Conservation (phyloP, 2,113 vertebrate genomes). For the Thalassarche chlororhynchos region DNA sequence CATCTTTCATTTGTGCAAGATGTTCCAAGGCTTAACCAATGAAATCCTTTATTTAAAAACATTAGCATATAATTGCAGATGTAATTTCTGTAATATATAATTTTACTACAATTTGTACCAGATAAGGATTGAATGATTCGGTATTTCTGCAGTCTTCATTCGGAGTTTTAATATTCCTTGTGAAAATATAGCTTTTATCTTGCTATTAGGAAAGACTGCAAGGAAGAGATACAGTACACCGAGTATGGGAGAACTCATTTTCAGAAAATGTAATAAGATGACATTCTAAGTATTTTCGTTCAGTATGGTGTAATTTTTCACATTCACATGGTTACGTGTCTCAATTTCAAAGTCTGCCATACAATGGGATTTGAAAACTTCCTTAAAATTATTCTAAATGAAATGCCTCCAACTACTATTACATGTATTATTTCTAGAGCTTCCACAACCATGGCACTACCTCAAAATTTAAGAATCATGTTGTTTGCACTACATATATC, state of each 20-base stretch:
- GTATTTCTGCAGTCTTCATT: background rate
- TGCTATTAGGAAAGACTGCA: background rate
- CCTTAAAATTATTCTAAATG: background rate
- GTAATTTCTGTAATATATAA: background rate
- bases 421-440: background rate
- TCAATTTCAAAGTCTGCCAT: background rate
- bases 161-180: background rate
- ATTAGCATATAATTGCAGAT: background rate
- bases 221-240: background rate
- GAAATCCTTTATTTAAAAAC: background rate
- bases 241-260: background rate
- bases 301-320: background rate
- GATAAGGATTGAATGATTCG: background rate
- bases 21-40: background rate
- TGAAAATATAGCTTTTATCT: background rate
- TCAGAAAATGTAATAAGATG: background rate
- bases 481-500: background rate
- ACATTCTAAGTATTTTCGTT: background rate
- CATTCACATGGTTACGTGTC: background rate
- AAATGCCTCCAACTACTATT: background rate
- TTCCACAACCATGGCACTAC: background rate
- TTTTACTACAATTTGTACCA: background rate
- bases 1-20: background rate
- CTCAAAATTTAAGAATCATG: background rate
- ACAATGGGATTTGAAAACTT: background rate